These are phyloP conservation scores for Pseudomyrmex dendroicus DNA, from an alignment of 1,140 invertebrate genomes.

Conservation along the genomic window DNA sequence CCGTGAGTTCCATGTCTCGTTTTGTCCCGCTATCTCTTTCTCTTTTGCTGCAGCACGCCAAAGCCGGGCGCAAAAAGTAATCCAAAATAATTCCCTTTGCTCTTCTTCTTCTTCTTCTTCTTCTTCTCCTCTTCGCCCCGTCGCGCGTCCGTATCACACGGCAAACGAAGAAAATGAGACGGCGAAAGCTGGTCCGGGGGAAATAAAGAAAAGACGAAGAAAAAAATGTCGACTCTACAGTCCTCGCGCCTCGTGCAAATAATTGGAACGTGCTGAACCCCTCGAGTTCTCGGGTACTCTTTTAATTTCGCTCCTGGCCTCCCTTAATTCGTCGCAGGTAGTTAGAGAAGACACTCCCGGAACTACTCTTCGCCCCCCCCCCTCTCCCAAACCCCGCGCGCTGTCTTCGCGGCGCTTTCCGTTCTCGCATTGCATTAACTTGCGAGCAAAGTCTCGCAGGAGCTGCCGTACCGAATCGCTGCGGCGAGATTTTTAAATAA, in stretches of 20 bases:
- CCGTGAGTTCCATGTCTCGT: conserved; percentile 38
- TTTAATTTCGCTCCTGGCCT: conserved; percentile 73
- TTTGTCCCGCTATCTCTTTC: background rate
- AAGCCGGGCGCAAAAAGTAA: conserved; percentile 68
- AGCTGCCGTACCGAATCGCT: conserved; percentile 14
- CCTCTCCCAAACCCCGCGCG: conserved; percentile 9
- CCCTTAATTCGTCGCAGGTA: conserved; percentile 76
- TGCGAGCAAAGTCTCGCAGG: conserved; percentile 22
- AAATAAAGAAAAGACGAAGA: conserved; percentile 43
- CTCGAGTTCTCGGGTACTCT: conserved; percentile 69
- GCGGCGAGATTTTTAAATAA: conserved; percentile 43
- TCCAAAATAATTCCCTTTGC: conserved; percentile 71
- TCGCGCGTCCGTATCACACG: conserved; percentile 60
- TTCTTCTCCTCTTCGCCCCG: background rate
- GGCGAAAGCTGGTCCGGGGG: conserved; percentile 37
- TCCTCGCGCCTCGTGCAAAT: conserved; percentile 70
- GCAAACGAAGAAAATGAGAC: conserved; percentile 59
- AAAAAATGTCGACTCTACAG: conserved; percentile 56
- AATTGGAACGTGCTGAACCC: conserved; percentile 77
- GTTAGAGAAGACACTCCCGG: conserved; percentile 68
- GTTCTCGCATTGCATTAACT: conserved; percentile 65
- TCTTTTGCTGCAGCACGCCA: background rate
- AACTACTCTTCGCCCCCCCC: conserved; percentile 32
- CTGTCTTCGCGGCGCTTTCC: conserved; percentile 46
- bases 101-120: background rate